Base-by-base conservation (phyloP, 2,888 invertebrate genomes). In the Andrena bicolor region DNA sequence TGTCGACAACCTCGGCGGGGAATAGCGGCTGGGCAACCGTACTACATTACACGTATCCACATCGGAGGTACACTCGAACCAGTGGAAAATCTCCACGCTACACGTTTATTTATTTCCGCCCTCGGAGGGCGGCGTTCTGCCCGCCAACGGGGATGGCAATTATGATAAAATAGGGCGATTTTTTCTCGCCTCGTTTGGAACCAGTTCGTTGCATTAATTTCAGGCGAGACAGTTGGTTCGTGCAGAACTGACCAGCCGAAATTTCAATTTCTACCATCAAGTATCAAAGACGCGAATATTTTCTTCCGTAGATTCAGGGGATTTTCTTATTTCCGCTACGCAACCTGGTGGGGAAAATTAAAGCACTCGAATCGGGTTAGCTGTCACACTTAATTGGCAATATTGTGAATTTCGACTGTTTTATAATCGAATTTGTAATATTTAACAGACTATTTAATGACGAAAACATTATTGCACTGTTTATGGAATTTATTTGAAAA, bases 1-100 rank as follows among this genome's bases (percentile, higher is more conserved):
- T 86, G 90, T 86, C 87, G 87, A 86, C 88, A 86, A 87, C 84
- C 76, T 77, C 80, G 82, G 30, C 70, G 41, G 51, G 73, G 65
- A 72, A 70, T 51, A 53, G 35, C 60, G 16, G 32, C 65, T n/a
- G 61, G 10, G 63, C 63, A 20, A 26, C 51, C 20, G 48, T 41
- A 49, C 68, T 61, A n/a, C 48, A 35, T 75, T 75, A 69, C 58
- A 71, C 61, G 71, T 73, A 72, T 75, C 76, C 73, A 30, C 61
- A 16, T 63, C 51, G n/a, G 35, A 60, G 41, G 58, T 51, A 32
- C 63, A n/a, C 63, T 75, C 48, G 83, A 75, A 82, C 53, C 10
- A 4, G 2, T 32, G 51, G 61, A 71, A 83, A 83, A 79, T 66
- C 65, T 71, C 60, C 8, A 32, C 20, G 65, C 2, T 35, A 16